Evolutionary conservation across 2,797 vertebrate genomes (phyloP).

Genomic region (Gallinago stenura): DNA sequence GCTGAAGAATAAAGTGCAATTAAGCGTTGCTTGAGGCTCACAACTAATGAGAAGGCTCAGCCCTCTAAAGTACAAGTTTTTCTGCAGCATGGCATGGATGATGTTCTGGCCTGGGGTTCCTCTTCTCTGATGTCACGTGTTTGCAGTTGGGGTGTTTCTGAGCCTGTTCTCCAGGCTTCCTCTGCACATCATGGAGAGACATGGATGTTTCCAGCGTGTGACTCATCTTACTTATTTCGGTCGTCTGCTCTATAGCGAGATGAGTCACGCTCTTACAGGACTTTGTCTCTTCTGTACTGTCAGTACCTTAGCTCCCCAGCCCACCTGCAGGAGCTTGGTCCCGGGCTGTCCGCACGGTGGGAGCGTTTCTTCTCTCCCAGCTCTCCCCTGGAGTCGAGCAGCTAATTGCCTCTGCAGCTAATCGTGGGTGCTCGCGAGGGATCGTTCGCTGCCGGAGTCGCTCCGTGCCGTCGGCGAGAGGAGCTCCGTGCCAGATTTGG

Average conservation of each 20-base stretch:
- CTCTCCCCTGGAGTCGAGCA: neutral
- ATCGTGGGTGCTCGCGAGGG: rapidly evolving
- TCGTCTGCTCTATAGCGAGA: neutral
- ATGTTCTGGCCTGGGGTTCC: neutral
- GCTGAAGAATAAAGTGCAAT: neutral
- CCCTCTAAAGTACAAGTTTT: neutral
- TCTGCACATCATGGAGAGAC: neutral
- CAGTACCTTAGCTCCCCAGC: neutral
- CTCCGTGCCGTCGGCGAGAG: neutral
- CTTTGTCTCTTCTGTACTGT: neutral
- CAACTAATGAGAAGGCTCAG: neutral
- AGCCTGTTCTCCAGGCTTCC: neutral
- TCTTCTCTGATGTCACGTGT: neutral
- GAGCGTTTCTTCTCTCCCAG: neutral
- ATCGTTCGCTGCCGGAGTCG: neutral
- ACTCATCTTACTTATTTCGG: constrained; percentile 32
- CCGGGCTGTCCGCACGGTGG: neutral
- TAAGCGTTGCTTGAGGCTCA: neutral
- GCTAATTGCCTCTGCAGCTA: neutral
- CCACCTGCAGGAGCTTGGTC: neutral
- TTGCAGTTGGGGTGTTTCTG: neutral
- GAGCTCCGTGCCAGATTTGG: neutral
- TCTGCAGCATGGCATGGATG: neutral
- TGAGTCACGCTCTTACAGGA: constrained; percentile 9
- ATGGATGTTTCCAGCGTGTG: neutral